Evolutionary conservation across 2,113 vertebrate genomes (phyloP), one percentile per base, ranked within the genome.

Genomic region (Cathartes aura): DNA sequence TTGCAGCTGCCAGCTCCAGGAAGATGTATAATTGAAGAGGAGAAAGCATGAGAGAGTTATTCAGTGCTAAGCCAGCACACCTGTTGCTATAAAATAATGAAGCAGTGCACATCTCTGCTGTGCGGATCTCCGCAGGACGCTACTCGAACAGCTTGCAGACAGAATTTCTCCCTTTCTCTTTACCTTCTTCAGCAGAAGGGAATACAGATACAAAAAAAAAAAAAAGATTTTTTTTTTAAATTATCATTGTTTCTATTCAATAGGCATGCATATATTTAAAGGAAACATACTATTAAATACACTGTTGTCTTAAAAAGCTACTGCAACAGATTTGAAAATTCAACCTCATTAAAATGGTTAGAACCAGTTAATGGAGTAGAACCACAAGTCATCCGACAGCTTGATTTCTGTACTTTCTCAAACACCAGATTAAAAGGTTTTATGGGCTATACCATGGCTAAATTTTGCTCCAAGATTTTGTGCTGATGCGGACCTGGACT

Each of bases 1-100:
- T 26, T 89, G 93, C 81, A 96, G 97, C 95, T 97, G 97, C 95
- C 84, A 94, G 82, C 70, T 83, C 91, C 92, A 92, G 84, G 96
- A 94, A 94, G 84, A 92, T 50, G 83, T 52, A 29, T 89, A 92
- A 95, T 16, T 48, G 91, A 87, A 64, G 48, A 40, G 91, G 66
- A 97, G 82, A 86, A 91, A 86, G 88, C 86, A 89, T 15, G 34
- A 81, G 71, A 90, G 50, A 56, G 21, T 76, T 45, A 52, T 40
- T 90, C 79, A 2, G 79, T 58, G 90, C 60, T 85, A 87, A 63
- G 80, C 83, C 87, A 82, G 80, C 74, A 93, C 82, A 94, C 64
- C 70, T 94, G 97, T 64, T 96, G 83, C 89, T 95, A 81, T 56
- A 60, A 79, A 90, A 60, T 43, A 91, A 96, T 30, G 64, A 80